phyloP scores from a whole-genome alignment of 2,797 vertebrate genomes.

The Cryptoprocta ferox region DNA sequence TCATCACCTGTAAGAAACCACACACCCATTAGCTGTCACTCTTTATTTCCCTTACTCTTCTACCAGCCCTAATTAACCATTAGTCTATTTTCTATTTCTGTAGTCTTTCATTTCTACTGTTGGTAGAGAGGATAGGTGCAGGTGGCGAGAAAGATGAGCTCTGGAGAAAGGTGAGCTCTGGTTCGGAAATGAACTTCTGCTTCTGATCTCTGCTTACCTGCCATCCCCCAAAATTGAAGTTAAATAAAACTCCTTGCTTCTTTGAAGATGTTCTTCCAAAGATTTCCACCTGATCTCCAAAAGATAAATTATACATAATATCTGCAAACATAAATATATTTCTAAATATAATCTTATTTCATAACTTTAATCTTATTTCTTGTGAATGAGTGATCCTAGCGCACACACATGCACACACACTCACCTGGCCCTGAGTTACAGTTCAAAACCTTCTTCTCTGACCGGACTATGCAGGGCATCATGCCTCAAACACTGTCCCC shows the following conservation, averaged over 20 bases:
- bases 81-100: neutral
- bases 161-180: neutral
- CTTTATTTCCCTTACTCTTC: neutral
- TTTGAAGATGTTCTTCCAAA: conserved; percentile 29
- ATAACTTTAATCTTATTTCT: neutral
- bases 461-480: neutral
- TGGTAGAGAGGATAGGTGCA: neutral
- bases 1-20: neutral
- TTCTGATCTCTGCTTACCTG: neutral
- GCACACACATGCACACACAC: neutral
- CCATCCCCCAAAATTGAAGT: neutral
- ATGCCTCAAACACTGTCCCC: neutral
- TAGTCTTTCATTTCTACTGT: neutral
- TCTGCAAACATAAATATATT: neutral
- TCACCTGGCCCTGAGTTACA: neutral
- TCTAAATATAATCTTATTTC: neutral
- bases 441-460: neutral
- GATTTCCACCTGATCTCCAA: neutral
- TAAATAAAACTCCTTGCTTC: neutral
- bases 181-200: neutral
- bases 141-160: neutral
- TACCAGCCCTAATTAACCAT: neutral
- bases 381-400: neutral
- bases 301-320: neutral
- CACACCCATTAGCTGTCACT: neutral